A percentile compares a stretch with the other conserved stretches of the same genome.
Evolutionary conservation across 1,140 invertebrate species (phyloP).

Genomic region (Hylyphantes graminicola): DNA sequence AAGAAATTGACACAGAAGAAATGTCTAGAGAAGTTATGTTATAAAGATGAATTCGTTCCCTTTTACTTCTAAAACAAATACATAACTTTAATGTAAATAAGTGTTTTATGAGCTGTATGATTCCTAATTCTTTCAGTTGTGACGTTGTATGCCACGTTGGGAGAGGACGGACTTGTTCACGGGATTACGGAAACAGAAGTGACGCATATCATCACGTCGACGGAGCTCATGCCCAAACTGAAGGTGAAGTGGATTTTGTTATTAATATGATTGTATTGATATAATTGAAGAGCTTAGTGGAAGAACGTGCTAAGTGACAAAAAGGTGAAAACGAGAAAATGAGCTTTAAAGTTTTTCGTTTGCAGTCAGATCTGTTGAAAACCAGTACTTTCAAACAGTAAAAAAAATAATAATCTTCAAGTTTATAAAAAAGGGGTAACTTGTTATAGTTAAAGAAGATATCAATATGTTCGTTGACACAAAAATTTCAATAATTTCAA

Average conservation of each 20-base stretch:
- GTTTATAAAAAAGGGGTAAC: no score
- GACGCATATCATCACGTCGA: conserved; percentile 72
- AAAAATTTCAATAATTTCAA: no score
- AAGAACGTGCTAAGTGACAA: no score
- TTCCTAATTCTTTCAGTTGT: conserved; percentile 76
- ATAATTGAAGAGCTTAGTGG: conserved; percentile 2
- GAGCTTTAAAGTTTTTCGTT: no score
- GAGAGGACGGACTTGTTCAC: conserved; percentile 94
- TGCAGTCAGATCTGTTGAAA: no score
- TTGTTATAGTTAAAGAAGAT: no score
- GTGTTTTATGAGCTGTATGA: conserved; percentile 15
- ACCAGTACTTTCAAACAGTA: no score
- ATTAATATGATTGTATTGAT: not conserved
- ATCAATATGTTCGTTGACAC: no score
- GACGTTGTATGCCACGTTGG: conserved; percentile 96
- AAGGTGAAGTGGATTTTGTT: conserved; percentile 68
- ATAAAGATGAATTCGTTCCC: not conserved
- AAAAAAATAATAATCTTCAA: no score
- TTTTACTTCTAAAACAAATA: conserved; percentile 48
- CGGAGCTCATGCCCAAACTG: conserved; percentile 90
- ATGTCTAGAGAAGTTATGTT: not conserved
- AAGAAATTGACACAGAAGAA: not conserved
- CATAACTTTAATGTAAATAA: not conserved
- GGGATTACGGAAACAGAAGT: conserved; percentile 97
- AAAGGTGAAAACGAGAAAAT: no score